Evolutionary conservation across 2,888 invertebrate species (phyloP), one percentile per base, ranked within the genome.

Genomic region (Anaspis maculata): DNA sequence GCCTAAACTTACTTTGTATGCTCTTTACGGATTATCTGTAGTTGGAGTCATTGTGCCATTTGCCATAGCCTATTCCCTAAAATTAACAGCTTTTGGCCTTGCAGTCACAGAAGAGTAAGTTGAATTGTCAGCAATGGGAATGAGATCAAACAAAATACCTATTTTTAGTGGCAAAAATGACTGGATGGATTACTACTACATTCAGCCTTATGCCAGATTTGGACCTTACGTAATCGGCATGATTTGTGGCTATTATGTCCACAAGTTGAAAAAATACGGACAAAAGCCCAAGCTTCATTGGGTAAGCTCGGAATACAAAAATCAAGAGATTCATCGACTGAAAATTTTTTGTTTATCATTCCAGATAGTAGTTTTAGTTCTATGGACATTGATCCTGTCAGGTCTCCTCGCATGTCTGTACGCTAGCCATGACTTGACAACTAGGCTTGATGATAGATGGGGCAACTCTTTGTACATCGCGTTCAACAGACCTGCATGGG

Each of bases 141-240:
- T n/a, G n/a, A n/a, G n/a, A n/a, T n/a, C n/a, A n/a, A n/a, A n/a
- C n/a, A n/a, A n/a, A n/a, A n/a, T n/a, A n/a, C n/a, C n/a, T n/a
- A n/a, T n/a, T n/a, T n/a, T n/a, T n/a, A n/a, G n/a, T n/a, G n/a
- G n/a, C n/a, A n/a, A n/a, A n/a, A n/a, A 5, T 5, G 9, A 6
- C 9, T 19, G 5, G 5, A 6, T 6, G 19, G 19, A 9, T 9
- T 6, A 19, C 5, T 40, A 40, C 25, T 40, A 40, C 13, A 21
- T 23, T 12, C 40, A 36, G 29, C 29, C 36, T 6, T 33, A 40
- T 28, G 25, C 24, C 6, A 24, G 37, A 13, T 36, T 40, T 22
- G 32, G 21, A 2, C n/a, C 40, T 1, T 40, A 40, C 15, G 30
- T 32, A 9, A 37, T 36, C 7, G 40, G 40, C 3, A 40, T 40